phyloP scores from a whole-genome alignment of 2,113 vertebrate species.

The Haplochromis vanheusdeni region DNA sequence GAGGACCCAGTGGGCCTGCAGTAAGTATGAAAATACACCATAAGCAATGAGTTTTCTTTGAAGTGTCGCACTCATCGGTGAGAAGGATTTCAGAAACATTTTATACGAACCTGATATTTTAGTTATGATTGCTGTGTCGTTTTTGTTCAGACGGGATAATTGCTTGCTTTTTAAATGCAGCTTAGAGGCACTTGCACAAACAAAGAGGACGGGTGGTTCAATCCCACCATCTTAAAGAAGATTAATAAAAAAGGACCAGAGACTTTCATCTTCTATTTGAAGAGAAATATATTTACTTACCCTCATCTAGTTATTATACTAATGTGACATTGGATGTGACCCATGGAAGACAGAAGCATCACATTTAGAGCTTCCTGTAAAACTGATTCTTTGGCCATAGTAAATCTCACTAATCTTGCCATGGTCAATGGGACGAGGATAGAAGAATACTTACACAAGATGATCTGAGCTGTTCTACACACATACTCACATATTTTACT shows the following conservation, averaged over 20 bases:
- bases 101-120: background rate
- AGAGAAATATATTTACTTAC: constrained; percentile 8
- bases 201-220: background rate
- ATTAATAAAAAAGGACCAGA: background rate
- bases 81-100: background rate
- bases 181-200: constrained; percentile 5
- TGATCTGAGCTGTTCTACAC: background rate
- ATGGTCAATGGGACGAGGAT: background rate
- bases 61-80: background rate
- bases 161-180: background rate
- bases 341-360: constrained; percentile 40
- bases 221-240: background rate
- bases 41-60: constrained; percentile 6
- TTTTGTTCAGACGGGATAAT: constrained; percentile 45
- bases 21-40: constrained; percentile 70
- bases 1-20: constrained; percentile 74
- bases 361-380: constrained; percentile 12
- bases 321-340: background rate
- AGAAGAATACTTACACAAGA: background rate
- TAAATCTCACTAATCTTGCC: constrained; percentile 24
- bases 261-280: background rate
- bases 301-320: background rate
- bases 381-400: constrained; percentile 22
- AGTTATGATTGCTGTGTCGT: background rate
- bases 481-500: background rate